Evolutionary conservation across 2,888 invertebrate species (phyloP).

Genomic region (Macaria liturata): DNA sequence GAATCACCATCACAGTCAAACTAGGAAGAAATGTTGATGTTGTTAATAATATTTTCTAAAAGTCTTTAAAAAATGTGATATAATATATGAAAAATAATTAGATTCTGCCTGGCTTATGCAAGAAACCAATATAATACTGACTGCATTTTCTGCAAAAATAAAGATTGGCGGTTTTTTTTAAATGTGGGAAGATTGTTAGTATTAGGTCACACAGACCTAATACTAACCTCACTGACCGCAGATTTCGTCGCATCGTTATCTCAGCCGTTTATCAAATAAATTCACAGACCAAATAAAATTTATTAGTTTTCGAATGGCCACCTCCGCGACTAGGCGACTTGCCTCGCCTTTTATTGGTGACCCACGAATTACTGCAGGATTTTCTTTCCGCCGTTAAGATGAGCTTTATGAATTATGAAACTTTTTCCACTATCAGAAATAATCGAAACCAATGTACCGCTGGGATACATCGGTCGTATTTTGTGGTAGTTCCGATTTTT

Average conservation of each 20-base stretch:
- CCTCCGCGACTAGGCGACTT: constrained; percentile 58
- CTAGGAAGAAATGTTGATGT: not conserved
- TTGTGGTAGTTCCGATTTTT: constrained; percentile 28
- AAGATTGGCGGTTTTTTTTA: constrained; percentile 7
- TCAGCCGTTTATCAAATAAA: constrained; percentile 76
- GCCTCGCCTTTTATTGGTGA: constrained; percentile 59
- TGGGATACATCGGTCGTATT: constrained; percentile 24
- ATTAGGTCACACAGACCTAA: no score
- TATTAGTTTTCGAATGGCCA: constrained; percentile 75
- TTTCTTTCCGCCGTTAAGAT: constrained; percentile 44
- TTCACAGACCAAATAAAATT: constrained; percentile 72
- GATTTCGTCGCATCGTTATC: constrained; percentile 63
- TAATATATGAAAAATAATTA: constrained; percentile 1
- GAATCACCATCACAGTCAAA: no score
- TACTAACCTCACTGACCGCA: constrained; percentile 49
- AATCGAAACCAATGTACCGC: constrained; percentile 29
- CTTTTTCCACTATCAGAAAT: constrained; percentile 38
- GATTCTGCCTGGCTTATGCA: constrained; percentile 1
- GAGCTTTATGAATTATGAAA: constrained; percentile 44
- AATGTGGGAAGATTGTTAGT: constrained; percentile 18
- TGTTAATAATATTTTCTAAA: not conserved
- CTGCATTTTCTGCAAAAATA: constrained; percentile 10
- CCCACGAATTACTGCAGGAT: constrained; percentile 55
- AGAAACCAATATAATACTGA: constrained; percentile 8
- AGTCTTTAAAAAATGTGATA: no score